A percentile compares a stretch with the other conserved stretches of the same genome.
phyloP scores from a whole-genome alignment of 1,140 invertebrate species.

The Conus betulinus region DNA sequence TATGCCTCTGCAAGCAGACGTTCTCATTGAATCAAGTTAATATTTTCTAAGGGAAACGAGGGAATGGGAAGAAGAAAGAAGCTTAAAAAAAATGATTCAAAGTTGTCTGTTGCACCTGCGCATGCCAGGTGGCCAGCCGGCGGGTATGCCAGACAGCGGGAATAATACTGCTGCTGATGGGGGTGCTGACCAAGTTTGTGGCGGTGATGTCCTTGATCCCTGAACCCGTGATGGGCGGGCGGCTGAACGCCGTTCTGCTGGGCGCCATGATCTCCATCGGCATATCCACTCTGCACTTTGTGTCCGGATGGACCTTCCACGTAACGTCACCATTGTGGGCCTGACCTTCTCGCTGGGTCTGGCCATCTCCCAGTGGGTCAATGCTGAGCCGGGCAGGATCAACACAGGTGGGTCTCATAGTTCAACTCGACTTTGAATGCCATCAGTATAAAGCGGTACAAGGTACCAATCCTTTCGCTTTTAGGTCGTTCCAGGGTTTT shows the following conservation, averaged over 20 bases:
- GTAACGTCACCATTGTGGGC: constrained; percentile 62
- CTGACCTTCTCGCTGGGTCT: constrained; percentile 69
- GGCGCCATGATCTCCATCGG: neutral
- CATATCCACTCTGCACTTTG: constrained; percentile 29
- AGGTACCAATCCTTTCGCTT: neutral
- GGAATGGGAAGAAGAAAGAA: too few species aligned
- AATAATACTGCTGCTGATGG: constrained; percentile 81
- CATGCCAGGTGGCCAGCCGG: constrained; percentile 57
- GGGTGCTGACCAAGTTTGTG: constrained; percentile 87
- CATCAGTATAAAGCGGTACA: neutral
- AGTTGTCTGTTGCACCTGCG: too few species aligned
- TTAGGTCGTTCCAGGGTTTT: neutral
- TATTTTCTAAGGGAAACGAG: too few species aligned
- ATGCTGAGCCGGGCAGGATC: constrained; percentile 31
- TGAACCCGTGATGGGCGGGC: constrained; percentile 88
- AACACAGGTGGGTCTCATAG: constrained; percentile 38
- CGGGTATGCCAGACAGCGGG: constrained; percentile 83
- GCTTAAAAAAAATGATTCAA: too few species aligned
- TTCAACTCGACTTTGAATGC: neutral
- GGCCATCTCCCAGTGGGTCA: constrained; percentile 63
- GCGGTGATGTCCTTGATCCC: constrained; percentile 91
- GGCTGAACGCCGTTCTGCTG: constrained; percentile 16
- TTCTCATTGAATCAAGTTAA: neutral
- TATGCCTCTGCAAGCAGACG: neutral
- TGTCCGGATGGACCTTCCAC: constrained; percentile 65